Evolutionary conservation across 2,797 vertebrate species (phyloP), one percentile per base, ranked within the genome.

Genomic region (Capromys pilorides): DNA sequence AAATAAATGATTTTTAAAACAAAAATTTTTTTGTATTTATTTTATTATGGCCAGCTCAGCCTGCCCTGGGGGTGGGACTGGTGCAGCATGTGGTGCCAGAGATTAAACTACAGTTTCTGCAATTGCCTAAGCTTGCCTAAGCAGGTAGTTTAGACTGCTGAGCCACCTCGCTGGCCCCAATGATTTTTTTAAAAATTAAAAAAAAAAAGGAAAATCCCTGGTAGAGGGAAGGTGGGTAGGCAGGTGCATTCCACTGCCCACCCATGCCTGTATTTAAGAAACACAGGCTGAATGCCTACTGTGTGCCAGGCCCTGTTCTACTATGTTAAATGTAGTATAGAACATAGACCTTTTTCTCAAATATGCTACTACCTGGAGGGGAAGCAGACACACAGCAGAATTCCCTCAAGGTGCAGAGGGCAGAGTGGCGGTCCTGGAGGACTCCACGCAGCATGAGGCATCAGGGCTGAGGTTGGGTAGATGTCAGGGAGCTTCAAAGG

Each of bases 401-500:
- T 26, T 22, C 36, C 31, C 8, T 13, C 6, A 28, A 36, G 28
- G 67, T 33, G 10, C 57, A 91, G 45, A 66, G 57, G 51, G 31
- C 12, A 12, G 61, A 77, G 18, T 14, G 22, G 33, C 31, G 22
- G 41, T 64, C 45, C 54, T 6, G 2, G 77, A 36, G 19, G 62
- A 24, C 67, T 41, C 31, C 45, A 6, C 66, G 64, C n/a, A 86
- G 75, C 59, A 66, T 5, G 66, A 75, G 36, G 31, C 51, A 7
- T 75, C 24, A 14, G 39, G 77, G 45, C 45, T 90, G 75, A 78
- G 62, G 88, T n/a, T 91, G 90, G n/a, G 61, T 88, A 93, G 36
- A 31, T 57, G 49, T 78, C 24, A 0, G 18, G 62, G 45, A n/a
- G 10, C 28, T 21, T 64, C 39, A 54, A 4, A 31, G 82, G 33